Evolutionary conservation across 1,140 invertebrate species (phyloP).

Genomic region (Sesamia nonagrioides): DNA sequence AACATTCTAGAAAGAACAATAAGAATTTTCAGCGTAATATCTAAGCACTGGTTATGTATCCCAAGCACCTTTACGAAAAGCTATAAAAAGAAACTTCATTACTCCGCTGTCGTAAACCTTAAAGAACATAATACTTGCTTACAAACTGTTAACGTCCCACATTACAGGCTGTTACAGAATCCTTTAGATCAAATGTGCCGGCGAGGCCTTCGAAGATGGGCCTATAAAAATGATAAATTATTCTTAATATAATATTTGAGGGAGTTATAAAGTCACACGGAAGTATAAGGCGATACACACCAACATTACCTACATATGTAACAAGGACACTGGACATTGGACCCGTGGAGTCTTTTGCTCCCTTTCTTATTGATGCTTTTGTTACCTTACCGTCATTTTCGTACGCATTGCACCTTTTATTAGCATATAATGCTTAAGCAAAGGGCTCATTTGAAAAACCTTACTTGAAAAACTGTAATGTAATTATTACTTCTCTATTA

Average conservation of each 20-base stretch:
- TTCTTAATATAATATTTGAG: constrained; percentile 34
- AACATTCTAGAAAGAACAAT: no score
- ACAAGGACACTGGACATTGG: no score
- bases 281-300: neutral
- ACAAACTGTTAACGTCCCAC: neutral
- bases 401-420: no score
- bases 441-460: no score
- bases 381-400: no score
- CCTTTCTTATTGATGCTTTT: no score
- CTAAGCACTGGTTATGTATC: no score
- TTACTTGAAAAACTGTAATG: no score
- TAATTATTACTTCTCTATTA: no score
- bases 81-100: constrained; percentile 23
- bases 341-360: no score
- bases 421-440: no score
- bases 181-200: neutral
- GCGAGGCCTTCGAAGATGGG: neutral
- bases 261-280: neutral
- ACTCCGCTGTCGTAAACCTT: constrained; percentile 18
- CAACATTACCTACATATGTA: no score
- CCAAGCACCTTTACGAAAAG: neutral
- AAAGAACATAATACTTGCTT: constrained; percentile 18
- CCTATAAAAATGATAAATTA: constrained; percentile 39
- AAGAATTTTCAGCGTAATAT: neutral
- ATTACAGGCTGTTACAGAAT: constrained; percentile 8